These are phyloP conservation scores for Megathymus violae DNA, from an alignment of 1,140 invertebrate species.

Conservation along the genomic window DNA sequence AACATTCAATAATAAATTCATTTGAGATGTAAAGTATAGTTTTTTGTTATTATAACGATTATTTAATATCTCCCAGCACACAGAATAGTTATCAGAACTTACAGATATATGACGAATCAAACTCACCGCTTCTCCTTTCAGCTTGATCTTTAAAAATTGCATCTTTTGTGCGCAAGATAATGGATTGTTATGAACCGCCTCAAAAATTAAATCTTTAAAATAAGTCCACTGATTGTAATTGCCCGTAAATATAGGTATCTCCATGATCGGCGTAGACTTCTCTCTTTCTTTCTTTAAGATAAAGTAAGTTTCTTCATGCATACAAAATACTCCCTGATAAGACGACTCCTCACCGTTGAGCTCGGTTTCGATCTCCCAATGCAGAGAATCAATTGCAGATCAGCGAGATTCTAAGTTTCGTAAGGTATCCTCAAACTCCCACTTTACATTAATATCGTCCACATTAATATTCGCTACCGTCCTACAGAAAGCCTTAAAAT, in stretches of 20 bases:
- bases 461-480: slow-evolving; percentile 2
- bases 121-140: neutral
- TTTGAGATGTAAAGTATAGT: neutral
- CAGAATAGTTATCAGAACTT: neutral
- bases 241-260: neutral
- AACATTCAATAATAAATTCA: neutral
- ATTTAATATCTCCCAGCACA: slow-evolving; percentile 4
- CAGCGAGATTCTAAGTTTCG: slow-evolving; percentile 6
- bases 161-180: neutral
- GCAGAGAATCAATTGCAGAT: slow-evolving; percentile 10
- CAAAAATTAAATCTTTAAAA: too few species aligned
- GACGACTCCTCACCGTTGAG: slow-evolving; percentile 1
- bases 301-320: slow-evolving; percentile 7
- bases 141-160: neutral
- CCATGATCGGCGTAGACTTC: neutral
- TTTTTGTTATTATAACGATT: slow-evolving; percentile 6
- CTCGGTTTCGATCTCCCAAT: slow-evolving; percentile 11
- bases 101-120: neutral
- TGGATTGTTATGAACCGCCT: neutral
- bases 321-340: slow-evolving; percentile 9
- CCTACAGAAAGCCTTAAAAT: slow-evolving; percentile 12
- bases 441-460: slow-evolving; percentile 12
- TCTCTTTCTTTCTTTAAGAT: neutral
- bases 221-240: neutral
- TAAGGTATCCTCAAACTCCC: slow-evolving; percentile 18